phyloP scores from a whole-genome alignment of 2,888 invertebrate genomes.

The Caenorhabditis sp. region DNA sequence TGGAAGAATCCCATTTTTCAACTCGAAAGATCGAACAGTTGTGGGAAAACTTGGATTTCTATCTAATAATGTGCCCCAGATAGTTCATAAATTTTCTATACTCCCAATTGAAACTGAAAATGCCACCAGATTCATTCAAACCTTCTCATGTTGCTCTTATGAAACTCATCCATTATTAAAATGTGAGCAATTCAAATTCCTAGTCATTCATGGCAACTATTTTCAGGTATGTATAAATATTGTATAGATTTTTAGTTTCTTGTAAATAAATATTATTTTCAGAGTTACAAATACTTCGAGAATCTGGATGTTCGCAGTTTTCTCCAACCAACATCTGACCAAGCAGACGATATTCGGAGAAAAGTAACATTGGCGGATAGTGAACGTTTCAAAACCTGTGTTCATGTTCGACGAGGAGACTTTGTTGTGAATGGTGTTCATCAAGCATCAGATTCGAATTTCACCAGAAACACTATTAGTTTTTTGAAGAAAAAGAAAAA shows the following conservation, averaged over 20 bases:
- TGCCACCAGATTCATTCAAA: neutral
- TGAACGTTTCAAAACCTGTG: constrained; percentile 18
- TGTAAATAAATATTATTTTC: neutral
- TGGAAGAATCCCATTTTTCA: constrained; percentile 32
- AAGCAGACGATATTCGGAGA: neutral
- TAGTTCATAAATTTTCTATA: constrained; percentile 6
- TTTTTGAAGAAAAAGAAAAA: neutral
- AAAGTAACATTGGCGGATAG: neutral
- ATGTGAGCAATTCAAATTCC: constrained; percentile 19
- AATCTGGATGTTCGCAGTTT: constrained; percentile 4
- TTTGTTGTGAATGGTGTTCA: constrained; percentile 21
- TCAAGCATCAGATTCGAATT: constrained; percentile 15
- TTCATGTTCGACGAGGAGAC: constrained; percentile 28
- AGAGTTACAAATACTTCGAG: constrained; percentile 38
- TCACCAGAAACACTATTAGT: constrained; percentile 19
- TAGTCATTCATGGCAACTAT: constrained; percentile 18
- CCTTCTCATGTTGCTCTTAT: constrained; percentile 18
- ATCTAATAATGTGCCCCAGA: neutral
- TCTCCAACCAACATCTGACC: constrained; percentile 14
- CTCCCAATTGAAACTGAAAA: constrained; percentile 16
- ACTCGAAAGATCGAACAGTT: constrained; percentile 16
- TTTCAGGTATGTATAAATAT: constrained; percentile 17
- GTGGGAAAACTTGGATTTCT: constrained; percentile 7
- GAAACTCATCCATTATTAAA: constrained; percentile 10
- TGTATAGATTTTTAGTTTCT: neutral